Base-by-base conservation (phyloP, 2,888 invertebrate species). In the Tinea trinotella region DNA sequence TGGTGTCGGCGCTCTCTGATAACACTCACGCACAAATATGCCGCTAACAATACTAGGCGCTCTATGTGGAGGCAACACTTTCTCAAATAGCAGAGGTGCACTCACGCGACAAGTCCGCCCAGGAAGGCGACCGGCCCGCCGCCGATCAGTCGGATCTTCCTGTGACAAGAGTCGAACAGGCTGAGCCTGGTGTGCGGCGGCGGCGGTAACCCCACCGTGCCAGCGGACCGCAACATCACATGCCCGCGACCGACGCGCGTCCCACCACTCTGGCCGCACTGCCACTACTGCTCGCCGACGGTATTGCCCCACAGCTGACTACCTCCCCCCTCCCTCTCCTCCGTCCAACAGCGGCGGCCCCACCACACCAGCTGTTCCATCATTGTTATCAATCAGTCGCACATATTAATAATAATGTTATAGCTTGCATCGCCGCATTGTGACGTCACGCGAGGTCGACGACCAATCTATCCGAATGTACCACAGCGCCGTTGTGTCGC, bases 41-140 rank as follows among this genome's bases (percentile, higher is more conserved):
- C n/a, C n/a, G n/a, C n/a, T n/a, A n/a, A n/a, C n/a, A n/a, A n/a
- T n/a, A n/a, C n/a, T n/a, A n/a, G n/a, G n/a, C n/a, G n/a, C n/a
- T n/a, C n/a, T n/a, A n/a, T n/a, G n/a, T n/a, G n/a, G n/a, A n/a
- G n/a, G n/a, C n/a, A n/a, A n/a, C n/a, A 40, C 34, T 54, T 30
- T 52, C 52, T 50, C 54, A 30, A 30, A 30, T 30, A 30, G n/a
- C n/a, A 30, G 7, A 13, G 20, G n/a, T 40, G 24, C 54, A 80
- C 91, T 91, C 88, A 91, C 91, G 91, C 90, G 72, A 91, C 91
- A 66, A 91, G 87, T 67, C 91, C 91, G 66, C 90, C 90, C 60
- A 90, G 78, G 73, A 90, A 90, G 61, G 90, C 89, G 60, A 89
- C 90, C 44, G 90, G 89, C 55, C 88, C 90, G 58, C 89, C 90